Evolutionary conservation across 1,140 invertebrate genomes (phyloP).

Genomic region (Bilobella aurantiaca): DNA sequence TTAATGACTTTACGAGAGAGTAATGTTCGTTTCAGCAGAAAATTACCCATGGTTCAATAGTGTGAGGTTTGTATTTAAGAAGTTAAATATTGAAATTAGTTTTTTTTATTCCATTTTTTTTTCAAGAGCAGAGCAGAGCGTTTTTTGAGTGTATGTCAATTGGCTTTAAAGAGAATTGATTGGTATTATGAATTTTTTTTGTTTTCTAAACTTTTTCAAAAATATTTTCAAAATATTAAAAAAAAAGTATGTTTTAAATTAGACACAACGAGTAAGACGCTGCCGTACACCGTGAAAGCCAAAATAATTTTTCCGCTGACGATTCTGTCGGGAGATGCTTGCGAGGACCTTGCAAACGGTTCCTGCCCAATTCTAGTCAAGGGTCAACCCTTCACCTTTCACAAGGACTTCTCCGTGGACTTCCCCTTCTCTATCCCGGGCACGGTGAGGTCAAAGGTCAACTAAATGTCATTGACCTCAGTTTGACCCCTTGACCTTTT

Average conservation of each 20-base stretch:
- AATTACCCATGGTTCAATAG: too few species aligned
- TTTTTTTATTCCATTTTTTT: too few species aligned
- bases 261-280: not conserved
- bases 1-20: not conserved
- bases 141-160: too few species aligned
- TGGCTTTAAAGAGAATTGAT: too few species aligned
- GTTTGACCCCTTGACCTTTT: not conserved
- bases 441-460: not conserved
- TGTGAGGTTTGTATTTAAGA: too few species aligned
- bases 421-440: not conserved
- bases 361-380: not conserved
- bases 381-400: not conserved
- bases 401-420: not conserved
- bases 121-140: too few species aligned
- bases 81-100: too few species aligned
- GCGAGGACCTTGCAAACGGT: not conserved
- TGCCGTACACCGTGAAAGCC: not conserved
- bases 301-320: not conserved
- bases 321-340: not conserved
- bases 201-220: too few species aligned
- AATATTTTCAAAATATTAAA: too few species aligned
- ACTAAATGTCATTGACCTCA: not conserved
- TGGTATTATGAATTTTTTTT: too few species aligned
- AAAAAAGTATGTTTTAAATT: not conserved
- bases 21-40: too few species aligned